A percentile compares a stretch with the other conserved stretches of the same genome.
Conservation (phyloP, 2,797 vertebrate genomes). For the Spinibarbus caldwelli region DNA sequence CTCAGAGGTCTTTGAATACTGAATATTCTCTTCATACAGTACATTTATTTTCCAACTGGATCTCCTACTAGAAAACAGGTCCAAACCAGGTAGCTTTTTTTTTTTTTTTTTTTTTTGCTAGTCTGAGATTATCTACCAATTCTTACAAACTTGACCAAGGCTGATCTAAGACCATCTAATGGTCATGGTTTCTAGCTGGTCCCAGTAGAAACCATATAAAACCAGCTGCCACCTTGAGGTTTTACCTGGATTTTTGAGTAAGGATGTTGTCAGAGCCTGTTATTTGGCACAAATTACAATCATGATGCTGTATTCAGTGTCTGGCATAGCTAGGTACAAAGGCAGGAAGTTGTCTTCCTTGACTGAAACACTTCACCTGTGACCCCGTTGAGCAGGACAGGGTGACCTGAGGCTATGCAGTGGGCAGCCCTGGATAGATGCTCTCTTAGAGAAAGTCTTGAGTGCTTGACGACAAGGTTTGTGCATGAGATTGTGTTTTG, state of each 20-base stretch:
- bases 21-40: not conserved
- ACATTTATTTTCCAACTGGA: not conserved
- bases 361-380: conserved; percentile 4
- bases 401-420: not conserved
- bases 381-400: not conserved
- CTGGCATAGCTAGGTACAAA: not conserved
- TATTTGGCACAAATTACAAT: not conserved
- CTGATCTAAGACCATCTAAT: not conserved
- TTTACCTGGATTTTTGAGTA: not conserved
- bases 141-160: no score
- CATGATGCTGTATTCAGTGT: not conserved
- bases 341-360: not conserved
- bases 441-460: not conserved
- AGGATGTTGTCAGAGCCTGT: not conserved
- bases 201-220: not conserved
- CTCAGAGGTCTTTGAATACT: not conserved
- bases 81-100: not conserved
- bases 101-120: no score
- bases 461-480: not conserved
- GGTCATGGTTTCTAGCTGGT: not conserved
- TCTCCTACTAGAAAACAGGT: not conserved
- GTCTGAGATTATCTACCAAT: no score
- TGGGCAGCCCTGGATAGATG: not conserved
- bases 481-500: not conserved
- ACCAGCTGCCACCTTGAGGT: not conserved